Conservation (phyloP, 1,140 invertebrate genomes). For the Neodiprion fabricii region DNA sequence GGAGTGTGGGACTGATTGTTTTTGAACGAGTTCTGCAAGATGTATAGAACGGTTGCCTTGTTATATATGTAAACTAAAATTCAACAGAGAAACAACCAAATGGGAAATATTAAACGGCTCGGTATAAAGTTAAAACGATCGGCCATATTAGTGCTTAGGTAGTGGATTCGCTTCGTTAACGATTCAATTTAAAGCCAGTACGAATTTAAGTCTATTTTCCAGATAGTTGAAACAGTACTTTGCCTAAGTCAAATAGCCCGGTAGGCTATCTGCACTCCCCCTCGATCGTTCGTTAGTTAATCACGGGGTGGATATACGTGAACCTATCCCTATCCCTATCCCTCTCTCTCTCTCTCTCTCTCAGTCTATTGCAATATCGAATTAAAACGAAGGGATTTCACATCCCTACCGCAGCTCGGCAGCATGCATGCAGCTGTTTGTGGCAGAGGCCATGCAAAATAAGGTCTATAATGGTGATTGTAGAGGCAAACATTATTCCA, state of each 20-base stretch:
- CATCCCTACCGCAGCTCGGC: neutral
- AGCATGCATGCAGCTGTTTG: too few relatives aligned
- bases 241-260: neutral
- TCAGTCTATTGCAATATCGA: neutral
- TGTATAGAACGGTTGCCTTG: too few relatives aligned
- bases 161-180: neutral
- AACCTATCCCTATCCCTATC: neutral
- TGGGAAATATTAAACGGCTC: neutral
- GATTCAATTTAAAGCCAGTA: neutral
- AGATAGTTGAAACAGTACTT: neutral
- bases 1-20: too few relatives aligned
- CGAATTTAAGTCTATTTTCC: neutral
- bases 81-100: too few relatives aligned
- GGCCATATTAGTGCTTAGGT: neutral
- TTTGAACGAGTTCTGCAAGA: too few relatives aligned
- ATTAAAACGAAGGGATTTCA: neutral
- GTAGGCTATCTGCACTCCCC: neutral
- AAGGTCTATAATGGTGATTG: too few relatives aligned
- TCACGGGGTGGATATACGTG: neutral
- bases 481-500: too few relatives aligned
- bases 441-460: too few relatives aligned
- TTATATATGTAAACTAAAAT: too few relatives aligned
- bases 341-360: too few relatives aligned
- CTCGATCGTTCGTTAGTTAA: neutral
- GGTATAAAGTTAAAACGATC: neutral